phyloP scores from a whole-genome alignment of 2,888 invertebrate species.

The Philonicus albiceps region DNA sequence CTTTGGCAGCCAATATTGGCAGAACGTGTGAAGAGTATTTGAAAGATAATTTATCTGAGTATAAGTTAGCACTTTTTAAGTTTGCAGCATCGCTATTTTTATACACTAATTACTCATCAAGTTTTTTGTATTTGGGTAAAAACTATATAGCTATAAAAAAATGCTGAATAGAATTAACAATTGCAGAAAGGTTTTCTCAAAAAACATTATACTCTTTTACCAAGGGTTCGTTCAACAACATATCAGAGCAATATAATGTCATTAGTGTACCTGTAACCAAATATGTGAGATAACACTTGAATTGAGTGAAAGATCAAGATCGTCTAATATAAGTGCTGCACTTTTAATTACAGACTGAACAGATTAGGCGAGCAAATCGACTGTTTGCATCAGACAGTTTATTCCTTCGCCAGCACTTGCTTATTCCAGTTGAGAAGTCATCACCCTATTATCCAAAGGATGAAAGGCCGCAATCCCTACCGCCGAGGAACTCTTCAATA shows the following conservation, averaged over 20 bases:
- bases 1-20: background rate
- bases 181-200: background rate
- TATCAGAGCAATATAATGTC: background rate
- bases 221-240: background rate
- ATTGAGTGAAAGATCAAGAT: background rate
- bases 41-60: background rate
- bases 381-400: slow-evolving; percentile 93
- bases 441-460: slow-evolving; percentile 70
- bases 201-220: background rate
- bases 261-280: background rate
- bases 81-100: background rate
- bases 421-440: slow-evolving; percentile 81
- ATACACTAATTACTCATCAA: background rate
- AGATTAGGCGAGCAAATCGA: slow-evolving; percentile 88
- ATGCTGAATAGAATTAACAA: background rate
- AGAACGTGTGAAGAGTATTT: background rate
- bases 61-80: background rate
- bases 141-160: background rate
- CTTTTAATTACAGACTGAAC: slow-evolving; percentile 81
- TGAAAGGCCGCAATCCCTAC: slow-evolving; percentile 64
- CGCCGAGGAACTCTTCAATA: slow-evolving; percentile 42
- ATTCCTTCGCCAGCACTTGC: slow-evolving; percentile 85
- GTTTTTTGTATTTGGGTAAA: background rate
- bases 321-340: background rate
- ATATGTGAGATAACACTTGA: background rate